Evolutionary conservation across 2,113 vertebrate species (phyloP), one percentile per base, ranked within the genome.

Genomic region (Crotalus viridis): DNA sequence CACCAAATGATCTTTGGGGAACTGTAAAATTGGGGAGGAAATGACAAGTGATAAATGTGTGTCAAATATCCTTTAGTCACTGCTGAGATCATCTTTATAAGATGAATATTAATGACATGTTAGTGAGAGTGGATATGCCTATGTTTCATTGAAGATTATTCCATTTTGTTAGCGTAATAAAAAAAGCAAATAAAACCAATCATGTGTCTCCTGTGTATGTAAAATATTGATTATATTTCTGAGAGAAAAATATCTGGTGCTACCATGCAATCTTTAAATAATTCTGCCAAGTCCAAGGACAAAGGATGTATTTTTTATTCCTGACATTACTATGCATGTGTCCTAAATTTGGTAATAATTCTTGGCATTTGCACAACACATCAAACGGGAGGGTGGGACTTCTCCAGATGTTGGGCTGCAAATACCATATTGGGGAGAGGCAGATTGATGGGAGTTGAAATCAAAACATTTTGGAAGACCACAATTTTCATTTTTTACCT

Each of bases 51-150:
- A 28, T n/a, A 0, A 74, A 9, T 24, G 61, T 0, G 87, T 0
- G 2, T 57, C 55, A 21, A 28, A 51, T 13, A 28, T 90, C 54
- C 87, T 54, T 2, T 0, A 56, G 57, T 94, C 94, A 64, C 89
- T 81, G 26, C 48, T 85, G 52, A 61, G 59, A 91, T 2, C 87
- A 91, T 92, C 93, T 85, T 96, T 64, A 93, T 89, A 51, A 92
- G 52, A 59, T 90, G 55, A 54, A 12, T 90, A 89, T 93, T 95
- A 95, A 94, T 97, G 95, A 94, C 19, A 96, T 91, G 6, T 87
- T 94, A 87, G 51, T n/a, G 56, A 94, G 55, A 93, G 92, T 93
- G 94, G 90, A 90, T 89, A 85, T 92, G 48, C 89, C 90, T 26
- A 81, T n/a, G 15, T 91, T 93, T 91, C 89, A 59, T 26, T n/a